A percentile compares a stretch with the other conserved stretches of the same genome.
phyloP scores from a whole-genome alignment of 30 jellyfish, hydroid and myxozoan genomes.

The Catostylus mosaicus region DNA sequence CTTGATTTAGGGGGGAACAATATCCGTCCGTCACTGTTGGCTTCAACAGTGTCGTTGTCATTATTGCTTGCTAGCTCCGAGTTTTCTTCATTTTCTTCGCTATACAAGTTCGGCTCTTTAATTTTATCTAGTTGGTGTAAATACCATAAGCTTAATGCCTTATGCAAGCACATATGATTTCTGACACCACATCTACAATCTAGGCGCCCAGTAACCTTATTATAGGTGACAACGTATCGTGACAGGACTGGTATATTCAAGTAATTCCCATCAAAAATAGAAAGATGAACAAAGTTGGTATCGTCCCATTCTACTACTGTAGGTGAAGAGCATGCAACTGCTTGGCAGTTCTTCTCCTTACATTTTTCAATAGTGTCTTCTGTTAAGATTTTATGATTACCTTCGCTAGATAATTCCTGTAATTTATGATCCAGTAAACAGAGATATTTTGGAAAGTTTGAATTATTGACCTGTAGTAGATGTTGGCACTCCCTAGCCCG shows the following conservation, averaged over 20 bases:
- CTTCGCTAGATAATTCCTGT: conserved; percentile 15
- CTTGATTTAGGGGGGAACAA: no score
- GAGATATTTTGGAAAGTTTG: no score
- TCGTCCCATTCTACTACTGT: conserved; percentile 28
- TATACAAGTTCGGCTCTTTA: no score
- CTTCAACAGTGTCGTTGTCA: no score
- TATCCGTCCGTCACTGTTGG: no score
- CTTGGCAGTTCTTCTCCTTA: not conserved
- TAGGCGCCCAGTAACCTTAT: conserved; percentile 2
- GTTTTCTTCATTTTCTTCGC: not conserved
- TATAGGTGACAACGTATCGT: conserved; percentile 22
- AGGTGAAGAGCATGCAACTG: conserved; percentile 15
- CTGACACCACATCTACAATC: conserved; percentile 21
- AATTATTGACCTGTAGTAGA: no score
- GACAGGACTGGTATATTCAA: conserved; percentile 15
- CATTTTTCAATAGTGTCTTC: conserved; percentile 30
- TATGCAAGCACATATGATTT: conserved; percentile 10
- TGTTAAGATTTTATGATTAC: conserved; percentile 5
- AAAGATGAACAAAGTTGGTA: conserved; percentile 9
- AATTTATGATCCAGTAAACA: no score
- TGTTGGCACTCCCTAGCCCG: no score
- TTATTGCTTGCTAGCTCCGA: not conserved
- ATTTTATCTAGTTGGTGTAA: conserved; percentile 25
- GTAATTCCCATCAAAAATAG: conserved; percentile 34
- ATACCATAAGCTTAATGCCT: conserved; percentile 28